Evolutionary conservation across 2,797 vertebrate genomes (phyloP), one percentile per base, ranked within the genome.

Genomic region (Menidia menidia): DNA sequence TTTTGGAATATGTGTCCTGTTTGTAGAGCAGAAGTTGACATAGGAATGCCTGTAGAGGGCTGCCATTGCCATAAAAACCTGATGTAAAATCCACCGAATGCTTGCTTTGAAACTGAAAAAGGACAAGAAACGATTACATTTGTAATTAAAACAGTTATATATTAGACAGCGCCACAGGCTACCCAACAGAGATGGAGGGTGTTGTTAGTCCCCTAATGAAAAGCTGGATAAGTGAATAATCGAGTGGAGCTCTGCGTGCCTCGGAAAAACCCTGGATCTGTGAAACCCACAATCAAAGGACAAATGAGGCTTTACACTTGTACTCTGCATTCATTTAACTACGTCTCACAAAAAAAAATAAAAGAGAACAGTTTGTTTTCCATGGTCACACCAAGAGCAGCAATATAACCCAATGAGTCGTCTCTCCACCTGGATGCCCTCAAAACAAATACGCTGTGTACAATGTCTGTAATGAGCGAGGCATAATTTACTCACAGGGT

Each of bases 401-500:
- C 45, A 77, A 30, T 51, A 54, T 45, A 69, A 16, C 71, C 60
- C 44, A 82, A 83, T 70, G 35, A 60, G 39, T 59, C 60, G 52
- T 33, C 60, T 72, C 60, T 81, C 55, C 68, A 76, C 35, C 59
- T 61, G 64, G 60, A 82, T 73, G 43, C 16, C 25, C 56, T 73
- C 43, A 35, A 60, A 78, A 68, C 60, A 85, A 80, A 80, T 79
- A 78, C 68, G 44, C 45, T 31, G 53, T 50, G 69, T 69, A 73
- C 64, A 60, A 57, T 52, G 32, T 85, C 64, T 76, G 68, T 78
- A 83, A 82, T 76, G 67, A 83, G 50, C 48, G 74, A 85, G 74
- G 53, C 62, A 67, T 78, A 81, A 82, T 81, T 80, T 68, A 68
- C 54, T 78, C 59, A 39, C 2, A 13, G 51, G 68, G 57, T 74